Evolutionary conservation across 1,140 invertebrate genomes (phyloP).

Genomic region (Aphis gossypii): DNA sequence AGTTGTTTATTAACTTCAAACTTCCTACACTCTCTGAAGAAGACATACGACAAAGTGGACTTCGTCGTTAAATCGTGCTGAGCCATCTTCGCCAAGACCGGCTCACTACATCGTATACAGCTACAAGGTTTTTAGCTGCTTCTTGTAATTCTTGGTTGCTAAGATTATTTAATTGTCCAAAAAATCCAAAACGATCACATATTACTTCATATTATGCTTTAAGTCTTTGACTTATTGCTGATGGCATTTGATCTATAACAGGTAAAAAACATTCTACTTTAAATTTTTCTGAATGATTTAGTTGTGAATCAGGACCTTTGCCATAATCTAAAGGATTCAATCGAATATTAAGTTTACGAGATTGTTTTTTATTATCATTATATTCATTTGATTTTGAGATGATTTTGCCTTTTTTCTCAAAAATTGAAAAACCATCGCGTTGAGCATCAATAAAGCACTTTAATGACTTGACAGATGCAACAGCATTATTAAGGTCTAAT

Average conservation of each 20-base stretch:
- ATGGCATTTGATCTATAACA: neutral
- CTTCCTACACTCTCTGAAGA: too few relatives aligned
- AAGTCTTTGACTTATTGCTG: neutral
- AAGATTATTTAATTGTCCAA: constrained; percentile 2
- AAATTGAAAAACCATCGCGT: constrained; percentile 7
- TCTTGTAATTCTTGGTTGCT: neutral
- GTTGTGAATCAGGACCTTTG: too few relatives aligned
- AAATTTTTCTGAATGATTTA: too few relatives aligned
- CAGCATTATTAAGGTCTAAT: constrained; percentile 33
- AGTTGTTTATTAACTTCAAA: too few relatives aligned
- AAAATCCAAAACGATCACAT: constrained; percentile 17
- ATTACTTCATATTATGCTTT: neutral
- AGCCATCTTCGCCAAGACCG: too few relatives aligned
- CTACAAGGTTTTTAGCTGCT: constrained; percentile 10
- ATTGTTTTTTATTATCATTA: constrained; percentile 19
- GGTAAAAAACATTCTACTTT: neutral
- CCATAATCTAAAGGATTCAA: constrained; percentile 7
- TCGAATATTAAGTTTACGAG: neutral
- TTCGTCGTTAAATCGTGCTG: too few relatives aligned
- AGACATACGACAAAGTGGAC: too few relatives aligned
- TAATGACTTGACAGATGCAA: constrained; percentile 23
- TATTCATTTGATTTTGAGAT: constrained; percentile 8
- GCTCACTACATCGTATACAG: constrained; percentile 20
- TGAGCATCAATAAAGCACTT: constrained; percentile 38
- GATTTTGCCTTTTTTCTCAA: constrained; percentile 15